phyloP scores from a whole-genome alignment of 2,113 vertebrate genomes.

The Aspidoscelis tigris region DNA sequence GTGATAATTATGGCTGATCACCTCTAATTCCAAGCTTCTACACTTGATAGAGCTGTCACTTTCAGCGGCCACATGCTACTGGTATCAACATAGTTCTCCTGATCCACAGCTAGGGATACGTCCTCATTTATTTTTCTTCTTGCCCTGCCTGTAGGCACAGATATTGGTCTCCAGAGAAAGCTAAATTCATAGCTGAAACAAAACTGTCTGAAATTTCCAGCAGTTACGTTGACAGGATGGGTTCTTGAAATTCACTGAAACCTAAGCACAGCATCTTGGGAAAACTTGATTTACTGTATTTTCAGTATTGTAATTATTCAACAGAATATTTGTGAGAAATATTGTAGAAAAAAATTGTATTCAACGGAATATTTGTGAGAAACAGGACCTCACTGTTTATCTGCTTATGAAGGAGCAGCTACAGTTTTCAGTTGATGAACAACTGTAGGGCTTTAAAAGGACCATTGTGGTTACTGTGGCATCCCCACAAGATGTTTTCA shows the following conservation, averaged over 20 bases:
- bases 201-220: slow-evolving; percentile 16
- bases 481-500: neutral
- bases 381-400: neutral
- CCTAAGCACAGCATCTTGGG: too few relatives aligned
- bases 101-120: neutral
- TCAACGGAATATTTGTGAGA: neutral
- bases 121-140: slow-evolving; percentile 42
- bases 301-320: too few relatives aligned
- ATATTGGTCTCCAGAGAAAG: slow-evolving; percentile 36
- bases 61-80: slow-evolving; percentile 68
- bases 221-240: slow-evolving; percentile 19
- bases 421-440: neutral
- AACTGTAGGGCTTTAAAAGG: neutral
- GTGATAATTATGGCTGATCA: slow-evolving; percentile 83
- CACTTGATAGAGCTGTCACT: slow-evolving; percentile 81
- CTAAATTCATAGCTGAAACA: slow-evolving; percentile 36
- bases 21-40: slow-evolving; percentile 81
- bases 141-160: neutral
- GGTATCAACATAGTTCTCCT: slow-evolving; percentile 68
- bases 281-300: neutral
- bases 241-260: slow-evolving; percentile 21
- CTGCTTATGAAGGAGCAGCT: neutral
- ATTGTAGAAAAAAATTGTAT: neutral
- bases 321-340: neutral
- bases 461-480: too few relatives aligned